Base-by-base conservation (phyloP, 1,140 invertebrate genomes). In the Caenorhabditis tropicalis region DNA sequence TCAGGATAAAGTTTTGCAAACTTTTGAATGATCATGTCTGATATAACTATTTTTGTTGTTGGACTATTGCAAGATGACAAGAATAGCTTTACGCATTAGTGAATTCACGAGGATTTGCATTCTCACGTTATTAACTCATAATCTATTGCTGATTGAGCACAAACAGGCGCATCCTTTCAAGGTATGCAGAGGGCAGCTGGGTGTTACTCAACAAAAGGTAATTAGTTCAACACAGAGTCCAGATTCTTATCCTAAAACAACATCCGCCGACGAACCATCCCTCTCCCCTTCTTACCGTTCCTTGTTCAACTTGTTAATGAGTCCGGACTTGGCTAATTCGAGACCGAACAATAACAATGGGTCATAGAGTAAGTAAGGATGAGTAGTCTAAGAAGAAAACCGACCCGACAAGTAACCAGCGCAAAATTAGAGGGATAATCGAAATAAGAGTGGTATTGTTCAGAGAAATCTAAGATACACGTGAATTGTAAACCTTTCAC, bases 251-350 rank as follows among this genome's bases (percentile, higher is more conserved):
- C 65, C 65, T 74, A 19, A 43, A 56, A 43, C 36, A 24, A 43
- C 65, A 74, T 74, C 65, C 65, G 65, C 65, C 65, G 65, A 74
- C 65, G 43, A 36, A 33, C 9, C 12, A 21, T 36, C 10, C n/a
- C 7, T 36, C 24, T 29, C 36, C 24, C 31, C 19, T 65, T 27
- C 0, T n/a, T 74, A 15, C 7, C 31, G 31, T 33, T 33, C 60
- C 31, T 74, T 74, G 36, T 74, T 74, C 65, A 74, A 74, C 65
- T 74, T 74, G 65, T 74, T 74, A 74, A 74, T 74, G 65, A 74
- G 65, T 74, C 65, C 65, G 29, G 65, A 74, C 65, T 74, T 43
- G 65, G 65, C 65, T 74, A 74, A 74, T 74, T 74, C 65, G 36
- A 74, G 36, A 74, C 65, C 65, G 33, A 24, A 74, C 65, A 39